Base-by-base conservation (phyloP, 1,140 invertebrate species). In the Chironomus striatipennis region DNA sequence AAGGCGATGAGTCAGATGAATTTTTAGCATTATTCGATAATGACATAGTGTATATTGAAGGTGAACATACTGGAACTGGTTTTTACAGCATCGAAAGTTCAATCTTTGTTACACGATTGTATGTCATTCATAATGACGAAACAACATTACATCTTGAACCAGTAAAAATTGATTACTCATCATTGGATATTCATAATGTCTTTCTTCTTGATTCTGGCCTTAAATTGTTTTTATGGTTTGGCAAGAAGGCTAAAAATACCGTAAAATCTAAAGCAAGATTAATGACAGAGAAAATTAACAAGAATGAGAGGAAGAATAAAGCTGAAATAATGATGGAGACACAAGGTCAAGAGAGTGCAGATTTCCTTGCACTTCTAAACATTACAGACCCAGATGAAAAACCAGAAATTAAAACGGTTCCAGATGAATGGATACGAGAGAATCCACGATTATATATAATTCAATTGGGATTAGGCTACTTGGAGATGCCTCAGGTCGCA, bases 261-360 rank as follows among this genome's bases (percentile, higher is more conserved):
- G 86, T 98, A 0, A 95, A 95, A 80, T 97, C 96, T 0, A 98
- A 98, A 84, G 91, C 95, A 0, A 88, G 97, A 74, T 84, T 99
- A 4, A 91, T 99, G 85, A 94, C 96, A 2, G 98, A 99, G 82
- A 99, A 99, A 83, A 96, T 99, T 47, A 99, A 98, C 81, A 99
- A 99, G 84, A 96, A 98, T 81, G 98, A 99, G 84, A 85, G 97
- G 18, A 99, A 99, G 82, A 96, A 96, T 79, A 92, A 93, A 81
- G 90, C 95, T 0, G 95, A 98, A 79, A 93, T 99, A 72, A 84
- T 93, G 47, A 90, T 93, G 0, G 91, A 97, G 80, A 85, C 86
- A 42, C 93, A 96, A 83, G 90, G 90, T 2, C 87, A 90, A 67
- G 97, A 99, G 81, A 89, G 89, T 0, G 82, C 84, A 42, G 92